phyloP scores from a whole-genome alignment of 2,113 vertebrate species.

The Rallus limicola region DNA sequence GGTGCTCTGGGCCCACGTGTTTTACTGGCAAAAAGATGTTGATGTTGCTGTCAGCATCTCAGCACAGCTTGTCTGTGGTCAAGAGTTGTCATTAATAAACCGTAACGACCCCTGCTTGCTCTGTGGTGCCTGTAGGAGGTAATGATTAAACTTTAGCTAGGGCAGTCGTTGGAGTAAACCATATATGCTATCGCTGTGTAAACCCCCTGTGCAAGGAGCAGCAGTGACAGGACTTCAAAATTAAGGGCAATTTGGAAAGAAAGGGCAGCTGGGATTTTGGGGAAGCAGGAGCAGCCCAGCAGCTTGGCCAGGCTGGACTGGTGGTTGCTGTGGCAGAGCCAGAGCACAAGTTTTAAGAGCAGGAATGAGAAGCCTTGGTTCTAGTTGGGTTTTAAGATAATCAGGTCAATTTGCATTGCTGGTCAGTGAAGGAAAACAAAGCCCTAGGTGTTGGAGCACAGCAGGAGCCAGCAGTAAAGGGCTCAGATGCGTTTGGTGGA shows the following conservation, averaged over 20 bases:
- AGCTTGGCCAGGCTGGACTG: fast-evolving
- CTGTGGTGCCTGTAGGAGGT: background rate
- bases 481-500: background rate
- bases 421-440: background rate
- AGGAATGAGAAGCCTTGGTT: background rate
- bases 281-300: background rate
- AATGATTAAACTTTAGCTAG: background rate
- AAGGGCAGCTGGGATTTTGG: fast-evolving
- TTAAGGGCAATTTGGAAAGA: background rate
- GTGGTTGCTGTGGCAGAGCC: background rate
- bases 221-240: background rate
- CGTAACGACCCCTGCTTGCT: fast-evolving
- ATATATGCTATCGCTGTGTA: fast-evolving
- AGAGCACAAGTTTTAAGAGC: fast-evolving
- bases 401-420: background rate
- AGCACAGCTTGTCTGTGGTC: background rate
- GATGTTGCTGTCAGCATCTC: background rate
- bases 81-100: background rate
- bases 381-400: background rate
- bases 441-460: fast-evolving
- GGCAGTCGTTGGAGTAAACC: background rate
- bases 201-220: background rate
- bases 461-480: background rate
- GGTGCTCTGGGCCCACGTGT: fast-evolving
- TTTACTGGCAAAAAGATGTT: fast-evolving